A percentile compares a stretch with the other conserved stretches of the same genome.
These are phyloP conservation scores for Alsophila aescularia DNA, from an alignment of 2,888 invertebrate species.

Conservation along the genomic window DNA sequence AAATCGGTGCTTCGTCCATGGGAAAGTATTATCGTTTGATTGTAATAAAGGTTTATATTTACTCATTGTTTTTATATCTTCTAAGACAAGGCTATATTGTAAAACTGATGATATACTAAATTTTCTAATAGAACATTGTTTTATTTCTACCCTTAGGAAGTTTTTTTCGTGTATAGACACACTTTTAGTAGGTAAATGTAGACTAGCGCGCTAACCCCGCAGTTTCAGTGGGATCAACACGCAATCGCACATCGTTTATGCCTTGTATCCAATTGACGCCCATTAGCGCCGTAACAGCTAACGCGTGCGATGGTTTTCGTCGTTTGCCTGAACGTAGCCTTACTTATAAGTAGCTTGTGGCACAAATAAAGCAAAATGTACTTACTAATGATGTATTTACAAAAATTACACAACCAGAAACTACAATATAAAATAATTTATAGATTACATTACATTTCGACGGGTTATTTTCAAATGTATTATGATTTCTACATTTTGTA, in stretches of 20 bases:
- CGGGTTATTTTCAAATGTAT: neutral
- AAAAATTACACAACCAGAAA: constrained; percentile 6
- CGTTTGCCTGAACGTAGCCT: too few relatives aligned
- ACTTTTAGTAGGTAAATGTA: too few relatives aligned
- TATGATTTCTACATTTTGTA: neutral
- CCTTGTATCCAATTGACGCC: too few relatives aligned
- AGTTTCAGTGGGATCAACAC: too few relatives aligned
- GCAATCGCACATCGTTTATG: too few relatives aligned
- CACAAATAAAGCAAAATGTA: constrained; percentile 13
- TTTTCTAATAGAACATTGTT: constrained; percentile 71
- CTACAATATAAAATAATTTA: constrained; percentile 14
- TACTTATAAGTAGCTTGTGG: too few relatives aligned
- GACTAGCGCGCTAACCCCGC: too few relatives aligned
- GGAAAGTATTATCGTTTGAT: constrained; percentile 68
- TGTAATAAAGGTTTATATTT: constrained; percentile 67
- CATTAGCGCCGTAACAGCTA: too few relatives aligned
- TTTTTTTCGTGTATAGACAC: too few relatives aligned
- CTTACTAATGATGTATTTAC: constrained; percentile 31
- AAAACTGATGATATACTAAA: constrained; percentile 77
- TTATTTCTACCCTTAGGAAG: constrained; percentile 56
- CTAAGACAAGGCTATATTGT: constrained; percentile 70
- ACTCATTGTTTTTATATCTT: constrained; percentile 66
- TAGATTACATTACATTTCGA: neutral
- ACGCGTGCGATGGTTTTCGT: too few relatives aligned
- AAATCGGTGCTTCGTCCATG: constrained; percentile 65